Evolutionary conservation across 2,888 invertebrate species (phyloP).

Genomic region (Gastrophysa polygoni): DNA sequence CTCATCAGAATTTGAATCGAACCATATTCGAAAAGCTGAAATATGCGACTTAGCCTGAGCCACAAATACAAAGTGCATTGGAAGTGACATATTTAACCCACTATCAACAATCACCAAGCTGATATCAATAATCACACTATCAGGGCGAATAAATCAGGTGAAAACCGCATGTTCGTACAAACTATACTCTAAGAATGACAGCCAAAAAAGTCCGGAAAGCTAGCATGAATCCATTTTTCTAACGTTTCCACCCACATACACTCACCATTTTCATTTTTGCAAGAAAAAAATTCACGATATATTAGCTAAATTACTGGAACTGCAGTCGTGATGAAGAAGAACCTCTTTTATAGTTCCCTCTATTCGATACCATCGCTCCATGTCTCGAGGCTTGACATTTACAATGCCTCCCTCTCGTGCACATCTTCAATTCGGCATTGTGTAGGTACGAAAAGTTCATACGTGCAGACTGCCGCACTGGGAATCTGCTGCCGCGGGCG

Average conservation of each 20-base stretch:
- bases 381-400: conserved; percentile 44
- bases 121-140: no score
- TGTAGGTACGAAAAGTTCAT: conserved; percentile 43
- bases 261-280: conserved; percentile 44
- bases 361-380: conserved; percentile 34
- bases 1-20: no score
- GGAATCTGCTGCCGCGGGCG: conserved; percentile 21
- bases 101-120: no score
- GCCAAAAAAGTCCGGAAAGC: no score
- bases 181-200: no score
- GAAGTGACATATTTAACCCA: no score
- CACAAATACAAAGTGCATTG: no score
- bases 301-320: conserved; percentile 33
- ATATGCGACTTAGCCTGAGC: no score
- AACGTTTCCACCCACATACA: conserved; percentile 26
- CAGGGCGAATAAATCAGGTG: no score
- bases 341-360: conserved; percentile 40
- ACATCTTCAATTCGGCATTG: conserved; percentile 45
- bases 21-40: no score
- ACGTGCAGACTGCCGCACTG: conserved; percentile 17
- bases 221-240: no score
- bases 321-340: conserved; percentile 36
- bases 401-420: conserved; percentile 43
- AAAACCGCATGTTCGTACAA: no score
- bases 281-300: conserved; percentile 16